phyloP scores from a whole-genome alignment of 2,888 invertebrate genomes.

The Creontiades dilutus region DNA sequence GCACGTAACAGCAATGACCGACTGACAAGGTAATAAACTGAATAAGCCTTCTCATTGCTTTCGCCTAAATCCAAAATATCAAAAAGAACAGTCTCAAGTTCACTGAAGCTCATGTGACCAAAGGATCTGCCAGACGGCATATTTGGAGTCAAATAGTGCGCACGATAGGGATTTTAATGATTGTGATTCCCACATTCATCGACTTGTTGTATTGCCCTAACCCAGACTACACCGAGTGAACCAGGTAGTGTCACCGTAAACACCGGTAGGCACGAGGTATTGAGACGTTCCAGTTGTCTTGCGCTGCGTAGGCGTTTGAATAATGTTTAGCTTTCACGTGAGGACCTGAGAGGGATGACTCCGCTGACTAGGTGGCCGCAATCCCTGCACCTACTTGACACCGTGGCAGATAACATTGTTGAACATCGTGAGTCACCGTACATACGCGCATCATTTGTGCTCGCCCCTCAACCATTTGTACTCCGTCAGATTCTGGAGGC shows the following conservation, averaged over 20 bases:
- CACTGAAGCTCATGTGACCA: no score
- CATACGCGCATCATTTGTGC: conserved; percentile 3
- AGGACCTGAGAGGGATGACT: not conserved
- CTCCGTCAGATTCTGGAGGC: not conserved
- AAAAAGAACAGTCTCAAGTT: no score
- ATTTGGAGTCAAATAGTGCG: no score
- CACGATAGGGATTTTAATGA: no score
- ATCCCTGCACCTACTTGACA: conserved; percentile 31
- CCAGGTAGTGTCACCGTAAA: not conserved
- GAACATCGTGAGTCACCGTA: conserved; percentile 1
- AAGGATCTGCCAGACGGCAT: no score
- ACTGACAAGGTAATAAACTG: no score
- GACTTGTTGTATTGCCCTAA: no score
- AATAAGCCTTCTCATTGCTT: no score
- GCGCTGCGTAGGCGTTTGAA: not conserved
- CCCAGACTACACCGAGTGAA: no score
- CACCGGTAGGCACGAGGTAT: not conserved
- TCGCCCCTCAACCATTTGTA: not conserved
- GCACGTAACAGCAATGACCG: no score
- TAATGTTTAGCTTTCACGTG: not conserved
- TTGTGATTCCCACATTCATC: no score
- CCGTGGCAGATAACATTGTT: conserved; percentile 16
- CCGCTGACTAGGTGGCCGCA: conserved; percentile 21
- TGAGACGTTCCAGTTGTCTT: not conserved
- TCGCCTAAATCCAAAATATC: no score